Evolutionary conservation across 1,140 invertebrate species (phyloP).

Genomic region (Hydropsyche tenuis): DNA sequence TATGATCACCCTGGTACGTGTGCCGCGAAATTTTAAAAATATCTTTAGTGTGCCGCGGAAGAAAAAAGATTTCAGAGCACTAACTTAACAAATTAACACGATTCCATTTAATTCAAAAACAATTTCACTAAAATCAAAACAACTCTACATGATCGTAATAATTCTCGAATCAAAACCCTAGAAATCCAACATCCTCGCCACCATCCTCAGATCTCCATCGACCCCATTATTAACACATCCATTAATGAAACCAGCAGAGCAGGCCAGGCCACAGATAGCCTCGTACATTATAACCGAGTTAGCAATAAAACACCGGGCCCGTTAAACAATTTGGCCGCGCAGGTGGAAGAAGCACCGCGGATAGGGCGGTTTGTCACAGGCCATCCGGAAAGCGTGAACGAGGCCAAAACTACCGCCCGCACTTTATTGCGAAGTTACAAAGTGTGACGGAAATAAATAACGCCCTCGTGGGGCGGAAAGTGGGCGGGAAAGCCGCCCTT

Average conservation of each 20-base stretch:
- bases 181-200: too few relatives aligned
- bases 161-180: too few relatives aligned
- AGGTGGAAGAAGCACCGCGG: conserved; percentile 1
- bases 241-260: conserved; percentile 34
- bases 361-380: conserved; percentile 46
- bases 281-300: conserved; percentile 49
- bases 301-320: conserved; percentile 46
- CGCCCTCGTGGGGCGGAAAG: neutral
- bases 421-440: conserved; percentile 47
- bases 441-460: conserved; percentile 50
- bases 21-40: too few relatives aligned
- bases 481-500: neutral
- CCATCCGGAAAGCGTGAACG: conserved; percentile 46
- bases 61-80: too few relatives aligned
- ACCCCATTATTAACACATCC: conserved; percentile 44
- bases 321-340: conserved; percentile 46
- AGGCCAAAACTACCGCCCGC: conserved; percentile 47
- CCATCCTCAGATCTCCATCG: neutral
- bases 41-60: too few relatives aligned
- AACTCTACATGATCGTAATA: too few relatives aligned
- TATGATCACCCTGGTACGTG: too few relatives aligned
- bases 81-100: too few relatives aligned
- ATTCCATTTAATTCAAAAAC: too few relatives aligned
- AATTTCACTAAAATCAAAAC: too few relatives aligned
- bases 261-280: too few relatives aligned